Evolutionary conservation across 2,113 vertebrate genomes (phyloP).

Genomic region (Nycticebus coucang): DNA sequence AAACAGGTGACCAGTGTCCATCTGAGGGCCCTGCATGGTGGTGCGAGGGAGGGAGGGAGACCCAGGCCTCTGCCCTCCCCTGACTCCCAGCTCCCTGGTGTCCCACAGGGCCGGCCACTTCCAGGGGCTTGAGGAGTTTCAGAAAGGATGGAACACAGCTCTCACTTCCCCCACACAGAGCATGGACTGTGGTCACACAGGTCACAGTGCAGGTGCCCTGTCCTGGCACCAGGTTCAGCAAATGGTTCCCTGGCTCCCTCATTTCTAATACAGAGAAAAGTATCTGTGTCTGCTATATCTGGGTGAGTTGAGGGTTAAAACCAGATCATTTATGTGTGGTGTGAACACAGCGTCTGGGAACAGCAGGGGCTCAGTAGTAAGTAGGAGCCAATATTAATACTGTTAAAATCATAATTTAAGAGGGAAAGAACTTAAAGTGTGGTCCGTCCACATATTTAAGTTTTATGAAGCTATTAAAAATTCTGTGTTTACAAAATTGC

Average conservation of each 20-base stretch:
- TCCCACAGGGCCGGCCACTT: background rate
- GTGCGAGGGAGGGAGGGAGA: background rate
- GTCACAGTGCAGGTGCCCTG: fast-evolving
- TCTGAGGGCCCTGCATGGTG: background rate
- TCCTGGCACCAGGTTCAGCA: background rate
- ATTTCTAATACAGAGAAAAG: background rate
- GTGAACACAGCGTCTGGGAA: background rate
- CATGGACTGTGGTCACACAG: background rate
- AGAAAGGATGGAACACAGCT: background rate
- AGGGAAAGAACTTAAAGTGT: background rate
- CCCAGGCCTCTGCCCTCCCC: background rate
- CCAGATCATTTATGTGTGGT: background rate
- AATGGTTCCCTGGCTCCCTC: background rate
- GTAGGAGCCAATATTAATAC: background rate
- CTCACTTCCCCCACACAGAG: background rate
- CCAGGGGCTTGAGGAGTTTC: background rate
- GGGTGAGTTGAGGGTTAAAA: background rate
- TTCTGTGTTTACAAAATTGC: constrained; percentile 24
- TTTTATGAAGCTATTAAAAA: background rate
- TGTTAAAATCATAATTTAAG: background rate
- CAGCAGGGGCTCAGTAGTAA: background rate
- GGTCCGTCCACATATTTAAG: background rate
- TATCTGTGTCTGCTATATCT: background rate
- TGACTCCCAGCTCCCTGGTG: background rate
- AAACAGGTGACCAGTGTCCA: background rate